Percentiles rank a stretch among this genome's conserved stretches.
phyloP scores from a whole-genome alignment of 2,888 invertebrate genomes.

The Pilophorus perplexus region DNA sequence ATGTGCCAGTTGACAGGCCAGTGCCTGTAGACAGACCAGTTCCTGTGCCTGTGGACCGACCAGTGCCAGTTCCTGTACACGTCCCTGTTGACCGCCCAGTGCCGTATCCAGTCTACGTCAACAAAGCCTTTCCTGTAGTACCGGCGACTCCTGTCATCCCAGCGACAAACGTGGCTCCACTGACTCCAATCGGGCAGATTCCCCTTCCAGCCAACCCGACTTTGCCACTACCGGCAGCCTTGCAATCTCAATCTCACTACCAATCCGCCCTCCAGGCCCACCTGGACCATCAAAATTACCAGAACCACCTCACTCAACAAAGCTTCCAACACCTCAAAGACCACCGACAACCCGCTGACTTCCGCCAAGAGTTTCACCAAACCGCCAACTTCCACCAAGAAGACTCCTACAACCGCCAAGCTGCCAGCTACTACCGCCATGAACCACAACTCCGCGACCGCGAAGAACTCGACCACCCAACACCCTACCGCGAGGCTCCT shows the following conservation, averaged over 20 bases:
- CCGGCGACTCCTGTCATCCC: conserved; percentile 1
- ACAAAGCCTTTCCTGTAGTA: neutral
- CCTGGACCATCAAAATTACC: neutral
- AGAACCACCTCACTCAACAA: conserved; percentile 5
- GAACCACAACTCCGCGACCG: neutral
- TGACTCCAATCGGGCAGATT: conserved; percentile 9
- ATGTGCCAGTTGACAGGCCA: conserved; percentile 7
- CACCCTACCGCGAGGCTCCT: conserved; percentile 9
- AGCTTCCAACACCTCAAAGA: conserved; percentile 1
- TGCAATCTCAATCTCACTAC: neutral
- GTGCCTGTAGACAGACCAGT: conserved; percentile 28
- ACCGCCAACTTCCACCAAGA: neutral
- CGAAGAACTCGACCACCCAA: neutral
- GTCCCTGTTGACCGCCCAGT: conserved; percentile 21
- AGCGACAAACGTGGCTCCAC: conserved; percentile 1
- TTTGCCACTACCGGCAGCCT: neutral
- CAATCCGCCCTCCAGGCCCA: no score
- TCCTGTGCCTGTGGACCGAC: conserved; percentile 10
- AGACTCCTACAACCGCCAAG: neutral
- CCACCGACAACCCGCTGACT: conserved; percentile 3
- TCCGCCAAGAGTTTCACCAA: neutral
- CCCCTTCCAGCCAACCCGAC: conserved; percentile 14
- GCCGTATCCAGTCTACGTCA: conserved; percentile 24
- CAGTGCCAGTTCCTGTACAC: conserved; percentile 27
- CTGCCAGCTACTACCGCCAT: neutral